phyloP scores from a whole-genome alignment of 2,888 invertebrate genomes.

The Biston betularia region DNA sequence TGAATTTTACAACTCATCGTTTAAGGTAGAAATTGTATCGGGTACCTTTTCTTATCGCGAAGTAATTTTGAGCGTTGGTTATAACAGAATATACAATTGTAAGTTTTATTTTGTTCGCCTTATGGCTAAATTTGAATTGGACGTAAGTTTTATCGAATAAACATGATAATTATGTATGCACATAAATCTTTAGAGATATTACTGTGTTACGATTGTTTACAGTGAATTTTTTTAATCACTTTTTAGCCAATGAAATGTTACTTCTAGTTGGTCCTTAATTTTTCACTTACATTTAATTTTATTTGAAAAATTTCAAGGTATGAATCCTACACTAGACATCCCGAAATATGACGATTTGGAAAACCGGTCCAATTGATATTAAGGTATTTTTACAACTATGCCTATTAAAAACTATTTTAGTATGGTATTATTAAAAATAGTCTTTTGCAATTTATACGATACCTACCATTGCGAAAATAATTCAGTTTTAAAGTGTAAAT shows the following conservation, averaged over 20 bases:
- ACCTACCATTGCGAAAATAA: too few species aligned
- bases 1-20: conserved; percentile 17
- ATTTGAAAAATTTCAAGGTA: too few species aligned
- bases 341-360: too few species aligned
- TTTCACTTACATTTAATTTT: too few species aligned
- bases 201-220: background rate
- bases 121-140: conserved; percentile 14
- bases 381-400: too few species aligned
- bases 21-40: conserved; percentile 17
- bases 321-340: too few species aligned
- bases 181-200: background rate
- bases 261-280: too few species aligned
- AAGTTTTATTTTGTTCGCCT: conserved; percentile 13
- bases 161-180: background rate
- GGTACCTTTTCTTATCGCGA: conserved; percentile 22
- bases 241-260: background rate
- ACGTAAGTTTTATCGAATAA: background rate
- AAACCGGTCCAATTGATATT: too few species aligned
- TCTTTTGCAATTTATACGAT: too few species aligned
- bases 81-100: conserved; percentile 4
- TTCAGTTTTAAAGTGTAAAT: too few species aligned
- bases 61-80: conserved; percentile 20
- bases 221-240: background rate
- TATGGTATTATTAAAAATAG: too few species aligned
- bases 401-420: too few species aligned